Conservation (phyloP, 2,888 invertebrate genomes). For the Argyresthia goedartella region DNA sequence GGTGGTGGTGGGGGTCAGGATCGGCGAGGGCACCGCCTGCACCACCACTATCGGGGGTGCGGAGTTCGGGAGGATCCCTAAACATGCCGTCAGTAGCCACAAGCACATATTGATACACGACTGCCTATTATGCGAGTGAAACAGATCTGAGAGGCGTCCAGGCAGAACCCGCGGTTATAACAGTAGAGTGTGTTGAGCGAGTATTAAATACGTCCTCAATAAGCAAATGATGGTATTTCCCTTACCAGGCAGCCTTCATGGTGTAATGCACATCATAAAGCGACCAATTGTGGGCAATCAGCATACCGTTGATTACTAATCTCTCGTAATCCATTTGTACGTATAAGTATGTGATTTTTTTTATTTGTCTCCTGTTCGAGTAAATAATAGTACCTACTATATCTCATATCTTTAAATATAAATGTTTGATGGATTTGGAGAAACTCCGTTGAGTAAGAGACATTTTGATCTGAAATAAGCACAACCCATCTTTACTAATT, state of each 20-base stretch:
- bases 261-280: slow-evolving; percentile 49
- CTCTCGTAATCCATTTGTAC: slow-evolving; percentile 40
- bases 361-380: too few species aligned
- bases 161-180: slow-evolving; percentile 16
- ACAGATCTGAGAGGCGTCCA: background rate
- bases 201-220: slow-evolving; percentile 57
- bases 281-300: slow-evolving; percentile 64
- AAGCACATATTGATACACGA: slow-evolving; percentile 41
- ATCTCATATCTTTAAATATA: too few species aligned
- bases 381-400: too few species aligned
- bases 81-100: slow-evolving; percentile 61
- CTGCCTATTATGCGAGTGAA: slow-evolving; percentile 1
- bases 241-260: slow-evolving; percentile 65
- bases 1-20: slow-evolving; percentile 23
- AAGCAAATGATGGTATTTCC: slow-evolving; percentile 54
- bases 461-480: too few species aligned
- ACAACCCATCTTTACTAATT: too few species aligned
- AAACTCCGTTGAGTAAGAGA: too few species aligned
- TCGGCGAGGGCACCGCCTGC: slow-evolving; percentile 35
- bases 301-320: slow-evolving; percentile 53
- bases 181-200: slow-evolving; percentile 32
- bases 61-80: slow-evolving; percentile 50
- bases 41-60: slow-evolving; percentile 34
- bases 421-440: too few species aligned
- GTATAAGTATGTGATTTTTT: too few species aligned